These are phyloP conservation scores for Patella caerulea DNA, from an alignment of 2,888 invertebrate species.

Conservation along the genomic window DNA sequence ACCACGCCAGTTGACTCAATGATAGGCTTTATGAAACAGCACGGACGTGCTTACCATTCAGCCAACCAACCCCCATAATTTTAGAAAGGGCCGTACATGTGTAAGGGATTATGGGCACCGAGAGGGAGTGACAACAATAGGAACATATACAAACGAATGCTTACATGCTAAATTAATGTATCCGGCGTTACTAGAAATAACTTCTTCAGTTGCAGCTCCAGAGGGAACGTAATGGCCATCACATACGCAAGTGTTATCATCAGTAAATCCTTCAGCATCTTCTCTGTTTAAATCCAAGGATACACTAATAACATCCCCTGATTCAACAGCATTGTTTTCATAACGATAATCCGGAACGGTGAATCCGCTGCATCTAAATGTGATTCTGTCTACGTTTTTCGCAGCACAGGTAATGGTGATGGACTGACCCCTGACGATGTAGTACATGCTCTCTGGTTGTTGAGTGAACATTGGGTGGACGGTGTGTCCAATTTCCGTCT, in stretches of 20 bases:
- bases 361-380: neutral
- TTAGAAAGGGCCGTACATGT: no score
- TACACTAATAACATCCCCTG: neutral
- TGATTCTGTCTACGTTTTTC: neutral
- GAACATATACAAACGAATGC: neutral
- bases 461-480: neutral
- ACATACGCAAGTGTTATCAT: slow-evolving; percentile 1
- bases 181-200: neutral
- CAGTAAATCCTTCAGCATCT: slow-evolving; percentile 4
- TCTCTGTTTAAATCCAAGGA: neutral
- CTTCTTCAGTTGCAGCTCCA: neutral
- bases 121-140: no score
- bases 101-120: no score
- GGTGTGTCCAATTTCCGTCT: neutral
- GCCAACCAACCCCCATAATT: no score
- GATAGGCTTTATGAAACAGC: no score
- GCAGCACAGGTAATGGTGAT: neutral
- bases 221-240: neutral
- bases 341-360: neutral
- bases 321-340: neutral
- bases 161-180: slow-evolving; percentile 3
- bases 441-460: neutral
- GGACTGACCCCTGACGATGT: neutral
- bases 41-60: no score
- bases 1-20: no score